These are phyloP conservation scores for Gobio gobio DNA, from an alignment of 2,113 vertebrate genomes.

Conservation along the genomic window DNA sequence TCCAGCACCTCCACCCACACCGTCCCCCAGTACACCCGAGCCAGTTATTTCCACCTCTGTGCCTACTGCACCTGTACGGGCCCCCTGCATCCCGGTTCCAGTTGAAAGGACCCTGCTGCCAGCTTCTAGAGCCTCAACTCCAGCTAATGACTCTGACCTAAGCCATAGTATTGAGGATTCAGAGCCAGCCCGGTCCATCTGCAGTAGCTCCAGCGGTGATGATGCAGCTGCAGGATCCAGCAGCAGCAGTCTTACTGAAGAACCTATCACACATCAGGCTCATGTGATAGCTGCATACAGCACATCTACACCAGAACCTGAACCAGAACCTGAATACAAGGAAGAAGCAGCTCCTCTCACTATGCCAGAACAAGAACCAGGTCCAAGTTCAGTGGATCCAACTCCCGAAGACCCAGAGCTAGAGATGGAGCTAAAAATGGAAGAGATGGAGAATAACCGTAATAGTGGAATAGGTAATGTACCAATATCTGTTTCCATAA, in stretches of 20 bases:
- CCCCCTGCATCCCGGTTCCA: constrained; percentile 33
- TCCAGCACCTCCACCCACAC: constrained; percentile 77
- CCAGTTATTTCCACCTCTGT: constrained; percentile 55
- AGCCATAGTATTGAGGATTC: constrained; percentile 80
- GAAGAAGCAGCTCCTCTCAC: neutral
- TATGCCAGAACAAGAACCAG: constrained; percentile 62
- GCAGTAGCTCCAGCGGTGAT: constrained; percentile 74
- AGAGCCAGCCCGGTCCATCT: constrained; percentile 70
- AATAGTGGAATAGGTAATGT: constrained; percentile 86
- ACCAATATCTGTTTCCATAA: neutral
- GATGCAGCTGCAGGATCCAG: constrained; percentile 68
- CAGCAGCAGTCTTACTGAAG: constrained; percentile 70
- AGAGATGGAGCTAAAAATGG: constrained; percentile 76
- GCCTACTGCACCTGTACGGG: constrained; percentile 51
- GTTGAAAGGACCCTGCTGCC: constrained; percentile 70
- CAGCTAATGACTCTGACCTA: constrained; percentile 80
- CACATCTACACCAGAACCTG: neutral
- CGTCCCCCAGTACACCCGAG: constrained; percentile 54
- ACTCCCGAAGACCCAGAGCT: constrained; percentile 54
- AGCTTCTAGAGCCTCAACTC: constrained; percentile 63
- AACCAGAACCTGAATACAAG: constrained; percentile 23
- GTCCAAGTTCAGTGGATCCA: constrained; percentile 56
- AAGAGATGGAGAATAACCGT: constrained; percentile 85
- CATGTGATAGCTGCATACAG: constrained; percentile 14
- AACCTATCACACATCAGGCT: constrained; percentile 11